These are phyloP conservation scores for Noctua fimbriata DNA, from an alignment of 2,888 invertebrate genomes.

Conservation along the genomic window DNA sequence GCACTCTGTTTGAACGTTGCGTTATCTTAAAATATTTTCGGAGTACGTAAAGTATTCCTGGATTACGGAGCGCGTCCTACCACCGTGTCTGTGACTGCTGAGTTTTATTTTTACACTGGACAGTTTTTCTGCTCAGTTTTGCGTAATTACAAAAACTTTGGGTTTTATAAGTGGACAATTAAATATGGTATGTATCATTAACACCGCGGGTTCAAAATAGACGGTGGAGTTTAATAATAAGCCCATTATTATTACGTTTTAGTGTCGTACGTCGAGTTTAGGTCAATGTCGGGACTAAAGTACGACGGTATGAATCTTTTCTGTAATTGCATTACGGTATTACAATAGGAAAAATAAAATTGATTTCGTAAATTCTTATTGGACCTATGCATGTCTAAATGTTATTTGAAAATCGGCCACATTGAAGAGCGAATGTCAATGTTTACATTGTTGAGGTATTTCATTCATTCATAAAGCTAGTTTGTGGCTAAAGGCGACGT, in stretches of 20 bases:
- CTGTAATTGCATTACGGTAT: constrained; percentile 32
- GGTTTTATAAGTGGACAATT: constrained; percentile 59
- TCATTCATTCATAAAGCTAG: constrained; percentile 31
- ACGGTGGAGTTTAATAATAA: constrained; percentile 47
- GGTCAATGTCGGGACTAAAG: constrained; percentile 59
- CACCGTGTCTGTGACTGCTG: constrained; percentile 71
- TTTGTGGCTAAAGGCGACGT: background rate
- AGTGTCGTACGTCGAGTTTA: constrained; percentile 41
- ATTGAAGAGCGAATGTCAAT: constrained; percentile 6
- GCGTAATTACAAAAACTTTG: constrained; percentile 69
- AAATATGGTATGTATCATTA: constrained; percentile 38
- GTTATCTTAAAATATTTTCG: constrained; percentile 73
- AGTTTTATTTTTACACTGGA: constrained; percentile 75
- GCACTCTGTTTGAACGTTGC: constrained; percentile 60
- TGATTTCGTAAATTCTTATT: background rate
- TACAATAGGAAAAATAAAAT: background rate
- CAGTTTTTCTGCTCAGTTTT: constrained; percentile 70
- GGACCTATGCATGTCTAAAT: background rate
- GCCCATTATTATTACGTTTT: constrained; percentile 41
- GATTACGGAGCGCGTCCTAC: constrained; percentile 64
- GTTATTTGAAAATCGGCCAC: background rate
- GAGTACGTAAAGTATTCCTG: constrained; percentile 72
- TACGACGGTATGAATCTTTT: constrained; percentile 42
- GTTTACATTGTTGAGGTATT: constrained; percentile 23
- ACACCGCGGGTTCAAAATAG: constrained; percentile 24